A percentile compares a stretch with the other conserved stretches of the same genome.
Conservation (phyloP, 2,113 vertebrate species). For the Toxostoma redivivum region DNA sequence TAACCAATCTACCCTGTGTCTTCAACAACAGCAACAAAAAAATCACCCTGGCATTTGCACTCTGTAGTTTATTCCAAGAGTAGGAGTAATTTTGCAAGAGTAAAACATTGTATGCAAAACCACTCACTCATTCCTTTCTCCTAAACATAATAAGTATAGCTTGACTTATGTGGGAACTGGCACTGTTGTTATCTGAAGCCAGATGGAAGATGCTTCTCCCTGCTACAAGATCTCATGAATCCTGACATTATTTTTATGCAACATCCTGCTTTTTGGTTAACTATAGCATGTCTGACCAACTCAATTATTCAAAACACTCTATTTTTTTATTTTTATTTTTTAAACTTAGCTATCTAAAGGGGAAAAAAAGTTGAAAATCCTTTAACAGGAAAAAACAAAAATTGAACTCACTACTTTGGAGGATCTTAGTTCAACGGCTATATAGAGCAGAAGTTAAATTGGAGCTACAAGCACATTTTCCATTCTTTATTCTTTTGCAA, state of each 20-base stretch:
- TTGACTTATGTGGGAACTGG: slow-evolving; percentile 3
- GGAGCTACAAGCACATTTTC: background rate
- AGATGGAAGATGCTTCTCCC: background rate
- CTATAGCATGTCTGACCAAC: background rate
- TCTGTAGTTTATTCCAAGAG: slow-evolving; percentile 51
- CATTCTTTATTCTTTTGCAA: background rate
- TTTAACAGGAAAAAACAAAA: background rate
- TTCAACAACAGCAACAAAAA: slow-evolving; percentile 63
- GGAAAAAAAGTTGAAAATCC: slow-evolving; percentile 20
- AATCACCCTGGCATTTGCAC: slow-evolving; percentile 67
- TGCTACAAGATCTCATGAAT: background rate
- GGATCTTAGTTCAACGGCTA: background rate
- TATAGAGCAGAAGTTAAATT: background rate
- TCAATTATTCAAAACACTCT: background rate
- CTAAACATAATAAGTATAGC: background rate
- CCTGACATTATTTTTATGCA: background rate
- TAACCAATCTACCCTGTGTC: slow-evolving; percentile 57
- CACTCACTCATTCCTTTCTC: slow-evolving; percentile 33
- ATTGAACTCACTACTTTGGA: background rate
- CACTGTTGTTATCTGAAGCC: background rate
- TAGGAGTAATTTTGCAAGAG: slow-evolving; percentile 62
- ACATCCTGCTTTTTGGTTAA: background rate
- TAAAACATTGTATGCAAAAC: slow-evolving; percentile 69
- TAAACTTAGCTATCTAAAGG: slow-evolving; percentile 7
- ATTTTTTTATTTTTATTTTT: background rate